Evolutionary conservation across 2,113 vertebrate species (phyloP).

Genomic region (Podocnemis expansa): DNA sequence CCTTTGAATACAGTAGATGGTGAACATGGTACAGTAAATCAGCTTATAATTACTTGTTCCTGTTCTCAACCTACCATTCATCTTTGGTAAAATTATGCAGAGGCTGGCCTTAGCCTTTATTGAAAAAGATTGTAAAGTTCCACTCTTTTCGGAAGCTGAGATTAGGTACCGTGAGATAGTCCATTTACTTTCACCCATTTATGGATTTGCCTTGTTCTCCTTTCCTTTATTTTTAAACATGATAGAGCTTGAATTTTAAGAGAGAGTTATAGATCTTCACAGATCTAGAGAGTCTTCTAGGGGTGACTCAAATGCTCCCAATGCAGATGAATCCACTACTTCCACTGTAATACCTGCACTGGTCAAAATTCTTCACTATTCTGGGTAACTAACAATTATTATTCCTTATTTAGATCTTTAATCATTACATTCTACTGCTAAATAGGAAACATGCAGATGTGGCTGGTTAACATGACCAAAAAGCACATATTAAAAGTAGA

Average conservation of each 20-base stretch:
- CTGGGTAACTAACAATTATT: background rate
- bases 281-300: background rate
- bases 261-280: background rate
- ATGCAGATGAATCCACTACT: background rate
- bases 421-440: background rate
- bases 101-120: background rate
- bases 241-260: background rate
- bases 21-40: rapidly evolving
- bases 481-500: background rate
- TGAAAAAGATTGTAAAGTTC: background rate
- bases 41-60: background rate
- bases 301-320: background rate
- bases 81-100: background rate
- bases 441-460: background rate
- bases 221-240: background rate
- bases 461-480: background rate
- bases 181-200: background rate
- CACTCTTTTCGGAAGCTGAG: background rate
- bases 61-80: background rate
- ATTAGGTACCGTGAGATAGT: background rate
- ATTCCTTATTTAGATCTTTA: background rate
- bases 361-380: background rate
- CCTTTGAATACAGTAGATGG: background rate
- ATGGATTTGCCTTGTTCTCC: rapidly evolving
- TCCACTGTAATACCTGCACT: background rate